phyloP scores from a whole-genome alignment of 2,888 invertebrate genomes.

The Vesta saturnalis region DNA sequence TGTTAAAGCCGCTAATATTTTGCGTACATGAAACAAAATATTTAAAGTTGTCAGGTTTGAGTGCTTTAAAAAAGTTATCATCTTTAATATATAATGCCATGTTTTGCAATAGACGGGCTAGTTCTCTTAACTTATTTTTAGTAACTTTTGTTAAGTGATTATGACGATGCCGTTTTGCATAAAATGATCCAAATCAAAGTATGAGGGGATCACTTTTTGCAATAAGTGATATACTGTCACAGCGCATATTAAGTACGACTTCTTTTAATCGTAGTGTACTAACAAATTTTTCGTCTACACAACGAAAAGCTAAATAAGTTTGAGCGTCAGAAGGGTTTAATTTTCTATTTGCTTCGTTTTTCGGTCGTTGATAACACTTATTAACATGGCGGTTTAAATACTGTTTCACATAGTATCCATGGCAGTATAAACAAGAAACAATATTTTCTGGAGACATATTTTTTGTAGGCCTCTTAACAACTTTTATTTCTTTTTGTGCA shows the following conservation, averaged over 20 bases:
- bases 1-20: slow-evolving; percentile 14
- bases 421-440: not conserved
- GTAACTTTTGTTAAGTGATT: slow-evolving; percentile 3
- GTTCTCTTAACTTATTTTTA: slow-evolving; percentile 16
- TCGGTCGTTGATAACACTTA: too few species aligned
- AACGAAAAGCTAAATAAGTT: too few species aligned
- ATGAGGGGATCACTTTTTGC: not conserved
- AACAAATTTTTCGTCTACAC: too few species aligned
- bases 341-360: too few species aligned
- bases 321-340: too few species aligned
- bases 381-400: too few species aligned
- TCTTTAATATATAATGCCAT: slow-evolving; percentile 13
- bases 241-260: too few species aligned
- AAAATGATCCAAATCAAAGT: slow-evolving; percentile 8
- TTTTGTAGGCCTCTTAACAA: slow-evolving; percentile 11
- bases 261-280: too few species aligned
- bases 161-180: not conserved
- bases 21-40: slow-evolving; percentile 17
- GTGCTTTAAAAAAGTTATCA: slow-evolving; percentile 6
- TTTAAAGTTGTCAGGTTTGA: slow-evolving; percentile 15
- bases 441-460: slow-evolving; percentile 10
- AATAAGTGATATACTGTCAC: too few species aligned
- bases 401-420: too few species aligned
- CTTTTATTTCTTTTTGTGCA: slow-evolving; percentile 8
- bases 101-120: slow-evolving; percentile 13